Conservation (phyloP, 2,113 vertebrate genomes). For the Climacteris rufus region DNA sequence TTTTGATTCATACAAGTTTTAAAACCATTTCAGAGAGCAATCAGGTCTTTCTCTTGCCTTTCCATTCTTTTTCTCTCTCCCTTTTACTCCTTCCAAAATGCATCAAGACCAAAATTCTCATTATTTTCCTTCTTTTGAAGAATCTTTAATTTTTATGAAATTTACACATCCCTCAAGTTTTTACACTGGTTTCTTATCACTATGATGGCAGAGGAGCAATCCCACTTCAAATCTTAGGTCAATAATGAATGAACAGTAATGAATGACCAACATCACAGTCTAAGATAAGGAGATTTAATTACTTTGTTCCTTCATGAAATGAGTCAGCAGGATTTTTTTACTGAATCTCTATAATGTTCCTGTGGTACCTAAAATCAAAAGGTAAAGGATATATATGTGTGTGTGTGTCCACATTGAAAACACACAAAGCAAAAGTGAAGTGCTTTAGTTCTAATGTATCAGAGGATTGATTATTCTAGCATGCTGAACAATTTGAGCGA, state of each 20-base stretch:
- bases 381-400: neutral
- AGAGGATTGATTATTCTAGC: neutral
- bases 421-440: neutral
- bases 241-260: neutral
- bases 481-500: neutral
- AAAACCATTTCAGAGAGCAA: neutral
- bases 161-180: neutral
- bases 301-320: neutral
- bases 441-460: neutral
- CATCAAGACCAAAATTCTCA: neutral
- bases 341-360: neutral
- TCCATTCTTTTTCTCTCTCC: neutral
- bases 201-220: neutral
- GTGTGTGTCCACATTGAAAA: neutral
- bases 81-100: neutral
- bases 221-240: neutral
- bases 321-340: neutral
- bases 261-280: neutral
- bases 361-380: neutral
- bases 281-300: neutral
- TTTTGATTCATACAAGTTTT: neutral
- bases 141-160: neutral
- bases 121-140: neutral
- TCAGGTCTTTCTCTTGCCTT: neutral
- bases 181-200: neutral